Evolutionary conservation across 2,888 invertebrate genomes (phyloP).

Genomic region (Chydorus sphaericus): DNA sequence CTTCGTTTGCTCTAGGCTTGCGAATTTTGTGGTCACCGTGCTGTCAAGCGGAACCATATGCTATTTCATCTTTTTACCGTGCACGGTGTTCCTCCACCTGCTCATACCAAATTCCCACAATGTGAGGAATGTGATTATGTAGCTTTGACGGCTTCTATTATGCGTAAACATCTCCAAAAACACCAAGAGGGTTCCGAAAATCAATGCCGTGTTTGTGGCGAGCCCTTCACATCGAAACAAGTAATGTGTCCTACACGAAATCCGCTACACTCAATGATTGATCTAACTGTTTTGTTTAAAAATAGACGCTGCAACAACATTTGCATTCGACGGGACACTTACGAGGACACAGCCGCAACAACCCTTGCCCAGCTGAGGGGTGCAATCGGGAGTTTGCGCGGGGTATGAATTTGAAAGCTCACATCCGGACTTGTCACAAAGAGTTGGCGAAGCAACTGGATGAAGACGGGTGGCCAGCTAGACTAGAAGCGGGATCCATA

Average conservation of each 20-base stretch:
- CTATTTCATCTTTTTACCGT: conserved; percentile 65
- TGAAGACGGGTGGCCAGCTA: conserved; percentile 20
- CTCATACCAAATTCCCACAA: conserved; percentile 56
- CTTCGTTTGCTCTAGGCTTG: too few relatives aligned
- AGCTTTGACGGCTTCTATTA: conserved; percentile 52
- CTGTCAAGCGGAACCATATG: conserved; percentile 53
- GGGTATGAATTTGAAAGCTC: conserved; percentile 51
- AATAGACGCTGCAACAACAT: conserved; percentile 31
- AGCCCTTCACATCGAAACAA: conserved; percentile 10
- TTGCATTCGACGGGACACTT: conserved; percentile 19
- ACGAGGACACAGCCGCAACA: conserved; percentile 2
- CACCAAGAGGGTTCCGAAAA: conserved; percentile 30
- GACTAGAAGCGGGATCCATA: conserved; percentile 11
- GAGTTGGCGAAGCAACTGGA: conserved; percentile 45
- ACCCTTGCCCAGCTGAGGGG: conserved; percentile 30
- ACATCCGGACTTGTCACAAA: conserved; percentile 49
- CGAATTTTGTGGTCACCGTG: conserved; percentile 69
- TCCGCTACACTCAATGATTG: too few relatives aligned
- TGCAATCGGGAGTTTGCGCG: conserved; percentile 58
- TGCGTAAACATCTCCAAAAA: conserved; percentile 51
- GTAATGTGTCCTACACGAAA: background rate
- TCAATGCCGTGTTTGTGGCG: conserved; percentile 18
- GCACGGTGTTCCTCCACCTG: conserved; percentile 56
- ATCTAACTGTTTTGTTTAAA: background rate
- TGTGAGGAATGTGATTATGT: conserved; percentile 60